phyloP scores from a whole-genome alignment of 2,113 vertebrate species.

The Rhegmatorhina hoffmannsi region DNA sequence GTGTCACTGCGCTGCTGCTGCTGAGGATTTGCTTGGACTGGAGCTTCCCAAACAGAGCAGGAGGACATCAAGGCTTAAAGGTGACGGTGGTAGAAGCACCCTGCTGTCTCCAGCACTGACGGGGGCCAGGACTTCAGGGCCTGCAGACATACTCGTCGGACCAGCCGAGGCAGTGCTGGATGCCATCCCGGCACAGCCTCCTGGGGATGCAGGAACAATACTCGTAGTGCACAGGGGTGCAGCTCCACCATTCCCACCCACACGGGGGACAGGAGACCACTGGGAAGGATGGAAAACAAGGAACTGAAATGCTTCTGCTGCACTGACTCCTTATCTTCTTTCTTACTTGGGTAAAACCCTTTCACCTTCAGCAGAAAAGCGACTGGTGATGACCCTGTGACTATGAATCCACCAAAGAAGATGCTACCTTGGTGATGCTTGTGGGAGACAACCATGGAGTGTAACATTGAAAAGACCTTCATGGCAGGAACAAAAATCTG shows the following conservation, averaged over 20 bases:
- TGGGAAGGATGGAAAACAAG: slow-evolving; percentile 25
- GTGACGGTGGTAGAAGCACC: background rate
- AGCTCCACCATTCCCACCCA: slow-evolving; percentile 74
- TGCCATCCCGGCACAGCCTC: slow-evolving; percentile 64
- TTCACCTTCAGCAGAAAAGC: background rate
- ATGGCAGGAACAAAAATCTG: background rate
- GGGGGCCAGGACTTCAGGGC: background rate
- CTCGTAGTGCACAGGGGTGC: slow-evolving; percentile 59
- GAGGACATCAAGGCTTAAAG: background rate
- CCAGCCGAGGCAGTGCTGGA: slow-evolving; percentile 79
- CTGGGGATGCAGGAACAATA: slow-evolving; percentile 79
- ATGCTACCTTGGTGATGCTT: background rate
- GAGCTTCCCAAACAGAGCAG: background rate
- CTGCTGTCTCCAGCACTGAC: background rate
- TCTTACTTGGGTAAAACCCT: accelerated
- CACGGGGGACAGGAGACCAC: slow-evolving; percentile 70
- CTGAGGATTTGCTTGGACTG: background rate
- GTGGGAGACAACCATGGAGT: background rate
- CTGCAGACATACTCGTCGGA: slow-evolving; percentile 77
- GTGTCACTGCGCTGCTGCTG: accelerated
- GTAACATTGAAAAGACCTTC: background rate
- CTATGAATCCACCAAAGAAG: background rate
- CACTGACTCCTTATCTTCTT: background rate
- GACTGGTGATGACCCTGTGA: background rate
- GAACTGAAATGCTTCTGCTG: background rate